These are phyloP conservation scores for Trypoxylon attenuatum DNA, from an alignment of 2,888 invertebrate genomes.

Conservation along the genomic window DNA sequence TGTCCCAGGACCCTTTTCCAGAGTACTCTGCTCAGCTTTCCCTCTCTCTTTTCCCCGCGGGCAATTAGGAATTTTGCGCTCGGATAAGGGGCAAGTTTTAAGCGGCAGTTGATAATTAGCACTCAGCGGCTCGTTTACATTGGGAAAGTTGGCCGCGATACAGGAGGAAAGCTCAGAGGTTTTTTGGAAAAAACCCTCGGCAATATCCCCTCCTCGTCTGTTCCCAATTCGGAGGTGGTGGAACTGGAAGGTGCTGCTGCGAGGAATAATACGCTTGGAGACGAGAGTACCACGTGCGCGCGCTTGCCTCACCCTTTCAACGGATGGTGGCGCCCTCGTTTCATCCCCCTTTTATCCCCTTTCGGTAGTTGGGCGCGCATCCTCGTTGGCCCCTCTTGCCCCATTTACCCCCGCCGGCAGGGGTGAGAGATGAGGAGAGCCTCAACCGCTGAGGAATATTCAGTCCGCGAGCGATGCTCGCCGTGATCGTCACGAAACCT, in stretches of 20 bases:
- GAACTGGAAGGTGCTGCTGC: not conserved
- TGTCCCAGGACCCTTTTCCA: not conserved
- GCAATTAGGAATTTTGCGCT: not conserved
- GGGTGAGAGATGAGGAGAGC: not conserved
- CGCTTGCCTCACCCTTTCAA: too few species aligned
- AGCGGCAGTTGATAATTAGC: too few species aligned
- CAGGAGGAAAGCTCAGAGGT: too few species aligned
- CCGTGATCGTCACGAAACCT: conserved; percentile 56
- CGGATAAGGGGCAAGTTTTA: too few species aligned
- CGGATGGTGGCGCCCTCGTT: not conserved
- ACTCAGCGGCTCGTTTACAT: too few species aligned
- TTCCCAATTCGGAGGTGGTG: too few species aligned
- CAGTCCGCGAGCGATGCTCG: conserved; percentile 64
- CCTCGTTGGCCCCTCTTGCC: conserved; percentile 43
- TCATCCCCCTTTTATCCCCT: not conserved
- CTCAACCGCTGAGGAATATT: conserved; percentile 45
- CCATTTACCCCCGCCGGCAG: conserved; percentile 41
- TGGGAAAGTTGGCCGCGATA: too few species aligned
- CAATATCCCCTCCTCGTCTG: too few species aligned
- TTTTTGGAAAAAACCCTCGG: too few species aligned
- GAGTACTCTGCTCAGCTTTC: not conserved
- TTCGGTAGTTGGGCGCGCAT: not conserved
- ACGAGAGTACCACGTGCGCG: too few species aligned
- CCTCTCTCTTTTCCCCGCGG: not conserved
- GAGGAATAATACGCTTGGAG: too few species aligned